A percentile compares a stretch with the other conserved stretches of the same genome.
Evolutionary conservation across 2,113 vertebrate species (phyloP).

Genomic region (Phasianus colchicus): DNA sequence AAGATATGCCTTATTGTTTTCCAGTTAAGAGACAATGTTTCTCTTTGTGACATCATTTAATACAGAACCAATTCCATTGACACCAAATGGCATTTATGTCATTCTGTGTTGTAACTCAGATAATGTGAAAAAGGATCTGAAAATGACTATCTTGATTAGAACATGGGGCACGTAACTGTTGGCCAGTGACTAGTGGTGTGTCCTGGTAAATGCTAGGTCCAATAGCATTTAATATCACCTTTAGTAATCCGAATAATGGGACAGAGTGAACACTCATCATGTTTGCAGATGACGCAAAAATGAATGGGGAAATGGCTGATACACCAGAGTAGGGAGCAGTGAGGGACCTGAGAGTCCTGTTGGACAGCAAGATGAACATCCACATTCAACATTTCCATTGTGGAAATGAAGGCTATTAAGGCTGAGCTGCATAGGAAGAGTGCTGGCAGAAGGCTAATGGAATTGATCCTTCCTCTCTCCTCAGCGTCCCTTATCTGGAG

Average conservation of each 20-base stretch:
- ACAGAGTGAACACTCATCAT: background rate
- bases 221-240: background rate
- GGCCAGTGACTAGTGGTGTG: background rate
- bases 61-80: background rate
- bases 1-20: background rate
- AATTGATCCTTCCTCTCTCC: background rate
- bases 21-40: background rate
- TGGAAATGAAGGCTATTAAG: background rate
- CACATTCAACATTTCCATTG: background rate
- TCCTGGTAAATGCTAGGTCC: background rate
- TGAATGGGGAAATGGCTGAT: background rate
- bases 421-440: background rate
- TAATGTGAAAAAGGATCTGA: background rate
- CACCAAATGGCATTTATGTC: background rate
- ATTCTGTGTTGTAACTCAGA: background rate
- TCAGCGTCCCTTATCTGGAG: background rate
- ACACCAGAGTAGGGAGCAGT: background rate
- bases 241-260: background rate
- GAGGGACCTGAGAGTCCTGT: background rate
- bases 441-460: background rate
- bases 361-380: background rate
- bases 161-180: background rate
- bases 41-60: background rate
- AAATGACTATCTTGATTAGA: background rate
- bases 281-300: background rate